Base-by-base conservation (phyloP, 2,113 vertebrate species). In the Sciurus niger region DNA sequence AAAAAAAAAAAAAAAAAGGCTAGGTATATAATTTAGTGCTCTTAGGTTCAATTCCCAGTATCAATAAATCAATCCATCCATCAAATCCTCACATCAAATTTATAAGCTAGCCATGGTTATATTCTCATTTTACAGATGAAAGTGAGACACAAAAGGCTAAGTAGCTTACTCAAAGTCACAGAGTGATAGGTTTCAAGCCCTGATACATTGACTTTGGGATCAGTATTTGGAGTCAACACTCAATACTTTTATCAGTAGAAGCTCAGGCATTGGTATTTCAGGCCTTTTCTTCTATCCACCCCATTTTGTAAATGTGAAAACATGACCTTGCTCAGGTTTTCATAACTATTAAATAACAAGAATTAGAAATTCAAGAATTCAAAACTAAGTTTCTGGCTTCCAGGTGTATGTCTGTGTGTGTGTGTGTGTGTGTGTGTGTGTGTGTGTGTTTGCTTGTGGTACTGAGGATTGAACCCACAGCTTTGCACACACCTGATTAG, bases 221-320 rank as follows among this genome's bases (percentile, higher is more conserved):
- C n/a, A 34, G 8, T 8, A 65, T 67, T 67, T 32, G 11, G 34
- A 89, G 67, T 77, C 78, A 40, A 22, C 48, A n/a, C 67, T 37
- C 30, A 90, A 43, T 2, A 68, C 24, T 60, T 76, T n/a, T 28
- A 13, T 51, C 37, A 70, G 37, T 72, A 77, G 58, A 82, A 40
- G 18, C 18, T 68, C 65, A 79, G 70, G 58, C 20, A 11, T 68
- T 53, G 70, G 40, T 70, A 40, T 76, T 93, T 82, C 67, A 95
- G 80, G 55, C 13, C 34, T 93, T 87, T n/a, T 88, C 55, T 94
- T 89, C 80, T 37, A 28, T 74, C 8, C 11, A 55, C 0, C 4
- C 37, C 30, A 37, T 67, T 87, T 72, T 58, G 25, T 83, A 83
- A 96, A 82, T 58, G 28, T 86, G 68, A 43, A 65, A 94, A 89